Base-by-base conservation (phyloP, 2,113 vertebrate species). In the Caretta caretta region DNA sequence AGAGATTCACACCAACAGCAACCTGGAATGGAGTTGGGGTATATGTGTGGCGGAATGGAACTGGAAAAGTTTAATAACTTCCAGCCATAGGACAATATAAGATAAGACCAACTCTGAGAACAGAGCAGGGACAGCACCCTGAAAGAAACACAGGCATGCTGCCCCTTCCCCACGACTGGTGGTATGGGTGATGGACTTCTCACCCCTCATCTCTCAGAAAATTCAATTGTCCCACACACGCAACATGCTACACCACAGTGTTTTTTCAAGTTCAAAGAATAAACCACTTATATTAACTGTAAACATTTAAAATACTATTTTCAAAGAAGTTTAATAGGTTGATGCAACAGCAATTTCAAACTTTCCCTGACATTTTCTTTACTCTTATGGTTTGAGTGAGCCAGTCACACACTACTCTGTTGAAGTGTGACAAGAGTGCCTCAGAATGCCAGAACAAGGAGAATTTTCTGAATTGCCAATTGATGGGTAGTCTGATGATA, bases 391-490 rank as follows among this genome's bases (percentile, higher is more conserved):
- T 2, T 84, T 0, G 1, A 84, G 53, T 48, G 50, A 76, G 2
- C 5, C 84, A 87, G 93, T 85, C 87, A 65, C 42, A 42, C 42
- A 42, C 11, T 51, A 76, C 5, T 10, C 25, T 49, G 62, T 29
- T 65, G 57, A 54, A 84, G 87, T 2, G 0, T 0, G 53, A 84
- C 1, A 1, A 0, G 3, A 91, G 62, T n/a, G 27, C 22, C 59
- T 59, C 51, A 88, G 51, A 29, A 25, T 7, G 49, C 29, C 38
- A 90, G 9, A 46, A 24, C 1, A 22, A 86, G 59, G 19, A 48
- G 78, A 85, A 27, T 24, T 85, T 83, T 87, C 54, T 29, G 46
- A 10, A 25, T 19, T 72, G 35, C 17, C 14, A 69, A 20, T 24
- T 72, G 69, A 22, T 72, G n/a, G n/a, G n/a, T 35, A 84, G 24